Evolutionary conservation across 2,888 invertebrate genomes (phyloP).

Genomic region (Crematogaster levior): DNA sequence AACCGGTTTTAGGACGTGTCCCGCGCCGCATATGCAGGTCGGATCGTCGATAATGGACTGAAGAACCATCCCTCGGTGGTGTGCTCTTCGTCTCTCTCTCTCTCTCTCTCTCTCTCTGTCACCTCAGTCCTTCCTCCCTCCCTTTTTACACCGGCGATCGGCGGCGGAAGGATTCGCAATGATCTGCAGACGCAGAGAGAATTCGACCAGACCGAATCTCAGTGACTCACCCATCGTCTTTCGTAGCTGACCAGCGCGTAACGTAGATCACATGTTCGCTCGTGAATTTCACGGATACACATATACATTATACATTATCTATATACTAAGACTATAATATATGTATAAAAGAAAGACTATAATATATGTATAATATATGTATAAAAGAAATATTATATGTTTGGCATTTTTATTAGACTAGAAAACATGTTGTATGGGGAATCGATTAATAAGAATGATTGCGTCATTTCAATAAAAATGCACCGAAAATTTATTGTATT

Average conservation of each 20-base stretch:
- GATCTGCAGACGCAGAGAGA: constrained; percentile 70
- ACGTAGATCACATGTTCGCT: neutral
- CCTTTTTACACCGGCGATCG: constrained; percentile 41
- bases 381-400: neutral
- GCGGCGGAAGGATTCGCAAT: constrained; percentile 63
- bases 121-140: neutral
- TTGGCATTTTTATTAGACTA: neutral
- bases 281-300: constrained; percentile 11
- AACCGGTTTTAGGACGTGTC: constrained; percentile 81
- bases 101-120: constrained; percentile 58
- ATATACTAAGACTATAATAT: neutral
- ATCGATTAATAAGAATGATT: neutral
- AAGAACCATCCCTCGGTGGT: constrained; percentile 69
- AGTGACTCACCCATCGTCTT: constrained; percentile 48
- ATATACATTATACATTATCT: neutral
- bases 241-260: constrained; percentile 34
- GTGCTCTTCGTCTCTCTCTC: constrained; percentile 59
- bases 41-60: constrained; percentile 75
- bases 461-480: neutral
- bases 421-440: neutral
- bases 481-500: neutral
- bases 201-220: constrained; percentile 67
- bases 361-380: neutral
- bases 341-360: neutral
- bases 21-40: constrained; percentile 72